Evolutionary conservation across 2,888 invertebrate genomes (phyloP), one percentile per base, ranked within the genome.

Genomic region (Archips xylosteana): DNA sequence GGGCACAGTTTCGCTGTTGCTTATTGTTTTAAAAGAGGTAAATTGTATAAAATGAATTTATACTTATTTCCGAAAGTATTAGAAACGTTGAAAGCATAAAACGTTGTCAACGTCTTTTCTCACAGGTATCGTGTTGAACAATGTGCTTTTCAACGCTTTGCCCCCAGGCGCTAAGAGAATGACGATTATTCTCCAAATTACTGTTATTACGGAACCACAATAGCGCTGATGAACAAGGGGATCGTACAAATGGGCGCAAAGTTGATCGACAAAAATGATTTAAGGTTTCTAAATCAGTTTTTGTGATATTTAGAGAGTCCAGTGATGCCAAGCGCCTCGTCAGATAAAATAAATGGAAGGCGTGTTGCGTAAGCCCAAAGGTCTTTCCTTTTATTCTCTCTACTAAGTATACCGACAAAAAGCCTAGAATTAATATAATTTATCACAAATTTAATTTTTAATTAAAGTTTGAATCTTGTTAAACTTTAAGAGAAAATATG

Each of bases 81-180:
- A 34, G 34, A 47, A 47, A 39, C 36, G 34, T 63, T 57, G 45
- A 51, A 68, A 73, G 76, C 67, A 74, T 65, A 75, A 49, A 9
- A 64, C 23, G 74, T 77, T 81, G 82, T 85, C 83, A 92, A 91
- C 92, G 91, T 87, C 81, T 86, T 89, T 94, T 94, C 94, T 90
- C 94, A 94, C 93, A 91, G 86, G 88, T 94, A 92, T 94, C 92
- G 87, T 75, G 84, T 92, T 85, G 75, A 80, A 86, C 87, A 89
- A 87, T 85, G 79, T 76, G 79, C 83, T 81, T 83, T 85, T 80
- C 77, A 80, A 78, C 77, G 77, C 68, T 75, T 72, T 80, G 84
- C 83, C 87, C 92, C 92, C 82, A 76, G 75, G 78, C 74, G 78
- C 80, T 88, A 91, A 90, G 82, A 91, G 90, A 92, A 91, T 87